These are phyloP conservation scores for Troilus luridus DNA, from an alignment of 2,888 invertebrate species.

Conservation along the genomic window DNA sequence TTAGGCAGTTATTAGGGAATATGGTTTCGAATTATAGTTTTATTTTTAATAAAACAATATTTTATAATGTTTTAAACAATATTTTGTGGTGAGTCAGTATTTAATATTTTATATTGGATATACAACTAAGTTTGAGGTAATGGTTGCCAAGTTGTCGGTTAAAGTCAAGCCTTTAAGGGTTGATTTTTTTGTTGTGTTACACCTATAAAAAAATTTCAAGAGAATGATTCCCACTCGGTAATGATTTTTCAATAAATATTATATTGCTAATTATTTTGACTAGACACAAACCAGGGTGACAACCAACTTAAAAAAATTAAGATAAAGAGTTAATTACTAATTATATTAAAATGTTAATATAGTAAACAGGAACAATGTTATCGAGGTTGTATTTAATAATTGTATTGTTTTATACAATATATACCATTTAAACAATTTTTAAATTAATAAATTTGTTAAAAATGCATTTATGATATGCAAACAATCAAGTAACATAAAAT, in stretches of 20 bases:
- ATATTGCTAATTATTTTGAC: neutral
- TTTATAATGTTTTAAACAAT: neutral
- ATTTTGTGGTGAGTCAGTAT: neutral
- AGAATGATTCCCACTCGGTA: neutral
- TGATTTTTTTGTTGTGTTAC: neutral
- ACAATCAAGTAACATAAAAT: neutral
- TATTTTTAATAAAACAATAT: neutral
- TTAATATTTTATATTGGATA: neutral
- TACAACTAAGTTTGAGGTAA: neutral
- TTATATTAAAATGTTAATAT: neutral
- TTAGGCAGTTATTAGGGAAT: neutral
- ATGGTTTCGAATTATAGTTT: neutral
- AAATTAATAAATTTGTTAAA: no score
- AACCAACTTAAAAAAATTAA: neutral
- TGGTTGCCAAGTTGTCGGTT: neutral
- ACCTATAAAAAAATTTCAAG: neutral
- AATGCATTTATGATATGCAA: no score
- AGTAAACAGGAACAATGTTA: neutral
- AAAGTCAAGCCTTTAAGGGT: neutral
- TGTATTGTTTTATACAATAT: no score
- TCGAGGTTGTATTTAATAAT: neutral
- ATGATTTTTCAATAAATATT: neutral
- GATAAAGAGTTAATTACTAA: neutral
- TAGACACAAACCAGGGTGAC: neutral
- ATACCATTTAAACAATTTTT: no score